phyloP scores from a whole-genome alignment of 35 echinoderm and acorn worm genomes.

The Chiridota heheva region DNA sequence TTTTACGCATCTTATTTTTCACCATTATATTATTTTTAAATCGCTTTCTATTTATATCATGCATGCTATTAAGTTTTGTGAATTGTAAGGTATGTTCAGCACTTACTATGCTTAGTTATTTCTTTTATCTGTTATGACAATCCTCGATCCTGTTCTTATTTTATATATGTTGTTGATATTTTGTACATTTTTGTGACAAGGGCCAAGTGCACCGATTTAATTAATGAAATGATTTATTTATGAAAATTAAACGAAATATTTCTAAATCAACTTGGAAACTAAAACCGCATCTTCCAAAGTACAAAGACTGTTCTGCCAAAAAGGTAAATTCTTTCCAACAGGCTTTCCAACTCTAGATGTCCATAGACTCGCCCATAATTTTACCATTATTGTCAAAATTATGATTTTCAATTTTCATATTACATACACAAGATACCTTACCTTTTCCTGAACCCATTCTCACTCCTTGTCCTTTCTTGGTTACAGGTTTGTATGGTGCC shows the following conservation, averaged over 20 bases:
- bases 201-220: too few relatives aligned
- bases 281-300: not conserved
- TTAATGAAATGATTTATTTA: too few relatives aligned
- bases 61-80: too few relatives aligned
- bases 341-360: not conserved
- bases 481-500: constrained; percentile 86
- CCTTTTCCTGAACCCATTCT: constrained; percentile 97
- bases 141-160: too few relatives aligned
- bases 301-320: not conserved
- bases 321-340: not conserved
- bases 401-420: not conserved
- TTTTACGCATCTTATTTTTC: too few relatives aligned
- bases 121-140: not conserved
- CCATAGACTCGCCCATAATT: not conserved
- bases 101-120: too few relatives aligned
- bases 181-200: too few relatives aligned
- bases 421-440: not conserved
- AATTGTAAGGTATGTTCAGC: too few relatives aligned
- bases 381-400: too few relatives aligned
- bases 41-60: too few relatives aligned
- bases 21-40: too few relatives aligned
- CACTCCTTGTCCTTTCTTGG: constrained; percentile 89
- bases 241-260: not conserved
- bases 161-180: not conserved
- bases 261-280: not conserved